Evolutionary conservation across 2,888 invertebrate genomes (phyloP), one percentile per base, ranked within the genome.

Genomic region (Monochamus alternatus): DNA sequence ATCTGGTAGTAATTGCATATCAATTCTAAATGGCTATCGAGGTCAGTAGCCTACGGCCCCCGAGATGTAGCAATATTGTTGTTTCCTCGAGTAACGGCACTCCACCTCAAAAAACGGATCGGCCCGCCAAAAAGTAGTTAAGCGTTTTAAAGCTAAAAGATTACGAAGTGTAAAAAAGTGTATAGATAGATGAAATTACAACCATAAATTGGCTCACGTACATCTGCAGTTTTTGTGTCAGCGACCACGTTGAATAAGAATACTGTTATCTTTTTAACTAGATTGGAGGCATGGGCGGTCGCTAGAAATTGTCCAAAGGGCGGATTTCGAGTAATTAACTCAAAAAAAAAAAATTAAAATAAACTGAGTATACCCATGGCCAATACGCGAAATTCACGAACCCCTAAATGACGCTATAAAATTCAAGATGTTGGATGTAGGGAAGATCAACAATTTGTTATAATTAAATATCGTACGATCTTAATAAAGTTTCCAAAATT

Each of bases 81-180:
- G 85, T 85, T 85, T 85, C 82, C 81, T 81, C 81, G 81, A 78
- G 81, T 87, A 87, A 86, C 86, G 85, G 86, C 81, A 86, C 76
- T 75, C 76, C 66, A 77, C 77, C 82, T 83, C 85, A 86, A 86
- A 85, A 85, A 83, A 80, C 79, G 81, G 78, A 79, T 73, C 81
- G 81, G 83, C 83, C 86, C 84, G 85, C 86, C 86, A 87, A 87
- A 87, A 86, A 85, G 84, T 85, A 84, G 82, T 85, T 85, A 86
- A 85, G 83, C 81, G 82, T 83, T 84, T 82, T 75, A 72, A 60
- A 63, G 69, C 71, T 74, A 78, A 78, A 79, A 75, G 78, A 76
- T 78, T 78, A 78, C 76, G 76, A 66, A 73, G 67, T 59, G 64
- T 67, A 73, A 79, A 78, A 78, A 78, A 78, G 68, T 76, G 73